Percentiles rank a stretch among this genome's conserved stretches.
These are phyloP conservation scores for Corbicula japonica DNA, from an alignment of 2,888 invertebrate genomes.

Conservation along the genomic window DNA sequence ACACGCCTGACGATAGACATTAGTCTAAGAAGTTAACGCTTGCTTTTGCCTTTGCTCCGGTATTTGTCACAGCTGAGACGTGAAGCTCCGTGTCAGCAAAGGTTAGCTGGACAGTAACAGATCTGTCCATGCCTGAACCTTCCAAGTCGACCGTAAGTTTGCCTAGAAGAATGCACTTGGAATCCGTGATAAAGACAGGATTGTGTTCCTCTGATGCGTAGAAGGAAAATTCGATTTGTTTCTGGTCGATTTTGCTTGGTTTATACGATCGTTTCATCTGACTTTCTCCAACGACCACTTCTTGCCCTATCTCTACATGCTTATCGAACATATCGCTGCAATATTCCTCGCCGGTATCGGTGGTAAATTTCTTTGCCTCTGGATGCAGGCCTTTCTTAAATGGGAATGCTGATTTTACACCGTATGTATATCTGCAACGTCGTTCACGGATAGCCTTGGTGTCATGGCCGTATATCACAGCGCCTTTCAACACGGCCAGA, in stretches of 20 bases:
- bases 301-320: slow-evolving; percentile 41
- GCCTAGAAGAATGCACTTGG: slow-evolving; percentile 35
- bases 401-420: slow-evolving; percentile 22
- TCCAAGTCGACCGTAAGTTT: slow-evolving; percentile 26
- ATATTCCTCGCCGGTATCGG: slow-evolving; percentile 20
- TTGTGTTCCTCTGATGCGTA: slow-evolving; percentile 33
- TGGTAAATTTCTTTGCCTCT: slow-evolving; percentile 21
- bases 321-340: slow-evolving; percentile 43
- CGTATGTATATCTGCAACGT: slow-evolving; percentile 66
- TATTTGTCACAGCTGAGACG: slow-evolving; percentile 23
- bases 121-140: slow-evolving; percentile 9
- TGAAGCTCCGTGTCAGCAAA: slow-evolving; percentile 46
- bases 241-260: slow-evolving; percentile 14
- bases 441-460: slow-evolving; percentile 52
- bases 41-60: slow-evolving; percentile 24
- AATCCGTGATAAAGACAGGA: slow-evolving; percentile 35
- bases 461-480: slow-evolving; percentile 67
- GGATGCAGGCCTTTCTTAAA: slow-evolving; percentile 57
- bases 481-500: slow-evolving; percentile 68
- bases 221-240: slow-evolving; percentile 21
- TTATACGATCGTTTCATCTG: slow-evolving; percentile 28
- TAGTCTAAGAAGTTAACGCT: slow-evolving; percentile 37
- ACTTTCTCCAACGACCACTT: slow-evolving; percentile 22
- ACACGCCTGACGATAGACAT: background rate
- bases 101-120: slow-evolving; percentile 34